These are phyloP conservation scores for Drosophila cognata DNA, from an alignment of 2,888 invertebrate genomes.

Conservation along the genomic window DNA sequence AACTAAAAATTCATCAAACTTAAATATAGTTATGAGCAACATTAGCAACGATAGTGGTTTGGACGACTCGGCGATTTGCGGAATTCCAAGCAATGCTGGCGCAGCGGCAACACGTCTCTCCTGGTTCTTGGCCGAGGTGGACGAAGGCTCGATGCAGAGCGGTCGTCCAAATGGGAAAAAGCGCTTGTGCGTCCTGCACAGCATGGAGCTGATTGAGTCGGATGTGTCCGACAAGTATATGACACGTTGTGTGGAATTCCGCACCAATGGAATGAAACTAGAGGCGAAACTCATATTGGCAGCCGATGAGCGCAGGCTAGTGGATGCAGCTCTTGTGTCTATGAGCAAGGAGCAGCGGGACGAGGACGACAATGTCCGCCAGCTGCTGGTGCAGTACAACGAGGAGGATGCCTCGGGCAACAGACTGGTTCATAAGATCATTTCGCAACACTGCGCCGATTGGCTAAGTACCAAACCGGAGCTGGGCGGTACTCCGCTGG, in stretches of 20 bases:
- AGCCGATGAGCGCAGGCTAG: constrained; percentile 65
- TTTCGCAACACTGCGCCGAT: constrained; percentile 46
- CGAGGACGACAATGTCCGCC: constrained; percentile 26
- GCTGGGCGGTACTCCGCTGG: constrained; percentile 36
- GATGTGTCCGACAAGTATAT: constrained; percentile 68
- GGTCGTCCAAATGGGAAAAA: constrained; percentile 44
- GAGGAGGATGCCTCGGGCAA: constrained; percentile 36
- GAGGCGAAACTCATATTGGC: constrained; percentile 72
- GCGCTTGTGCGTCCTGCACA: constrained; percentile 66
- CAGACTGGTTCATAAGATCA: constrained; percentile 61
- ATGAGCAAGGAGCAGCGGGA: constrained; percentile 47
- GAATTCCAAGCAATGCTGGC: constrained; percentile 12
- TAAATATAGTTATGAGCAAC: constrained; percentile 57
- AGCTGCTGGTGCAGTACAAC: constrained; percentile 66
- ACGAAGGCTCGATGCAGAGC: constrained; percentile 52
- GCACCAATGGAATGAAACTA: constrained; percentile 50
- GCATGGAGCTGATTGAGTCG: constrained; percentile 75
- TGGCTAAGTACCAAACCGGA: constrained; percentile 52
- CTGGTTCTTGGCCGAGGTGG: constrained; percentile 79
- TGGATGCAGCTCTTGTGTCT: constrained; percentile 59
- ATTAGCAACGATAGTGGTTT: constrained; percentile 67
- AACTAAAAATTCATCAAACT: neutral
- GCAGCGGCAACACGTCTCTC: constrained; percentile 67
- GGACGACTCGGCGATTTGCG: constrained; percentile 59
- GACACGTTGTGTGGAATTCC: constrained; percentile 66